A percentile compares a stretch with the other conserved stretches of the same genome.
These are phyloP conservation scores for Entomobrya multifasciata DNA, from an alignment of 2,888 invertebrate genomes.

Conservation along the genomic window DNA sequence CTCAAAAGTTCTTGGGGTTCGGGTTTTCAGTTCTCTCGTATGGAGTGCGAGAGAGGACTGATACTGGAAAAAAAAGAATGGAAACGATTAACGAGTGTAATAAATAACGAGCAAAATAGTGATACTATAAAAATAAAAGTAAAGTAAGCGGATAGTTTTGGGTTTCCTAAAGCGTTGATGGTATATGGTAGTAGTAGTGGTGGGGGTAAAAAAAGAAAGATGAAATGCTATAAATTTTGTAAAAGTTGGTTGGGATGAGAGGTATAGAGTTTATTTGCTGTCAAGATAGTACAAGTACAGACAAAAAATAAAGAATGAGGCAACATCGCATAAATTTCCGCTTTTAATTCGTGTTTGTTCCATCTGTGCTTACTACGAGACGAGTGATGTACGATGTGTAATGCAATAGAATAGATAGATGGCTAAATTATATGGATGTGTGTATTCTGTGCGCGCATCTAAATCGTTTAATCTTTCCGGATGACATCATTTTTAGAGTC, in stretches of 20 bases:
- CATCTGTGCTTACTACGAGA: too few species aligned
- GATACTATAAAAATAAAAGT: conserved; percentile 32
- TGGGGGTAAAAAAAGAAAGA: conserved; percentile 13
- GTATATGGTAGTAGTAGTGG: background rate
- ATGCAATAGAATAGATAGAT: too few species aligned
- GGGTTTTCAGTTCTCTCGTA: conserved; percentile 8
- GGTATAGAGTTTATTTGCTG: conserved; percentile 12
- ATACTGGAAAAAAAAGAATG: conserved; percentile 11
- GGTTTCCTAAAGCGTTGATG: background rate
- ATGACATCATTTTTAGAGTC: conserved; percentile 12
- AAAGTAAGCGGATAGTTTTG: conserved; percentile 26
- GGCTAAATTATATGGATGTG: background rate
- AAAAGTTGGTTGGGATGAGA: background rate
- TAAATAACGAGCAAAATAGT: conserved; percentile 49
- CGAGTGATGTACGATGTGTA: too few species aligned
- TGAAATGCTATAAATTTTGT: conserved; percentile 33
- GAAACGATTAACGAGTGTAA: conserved; percentile 53
- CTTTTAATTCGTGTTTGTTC: conserved; percentile 30
- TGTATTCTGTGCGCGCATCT: too few species aligned
- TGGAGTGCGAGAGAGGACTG: background rate
- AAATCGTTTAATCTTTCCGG: too few species aligned
- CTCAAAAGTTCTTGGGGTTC: background rate
- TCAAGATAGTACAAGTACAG: background rate
- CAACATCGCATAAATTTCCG: background rate
- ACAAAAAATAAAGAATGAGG: background rate